Conservation (phyloP, 2,797 vertebrate genomes). For the Chaetodon trifasciatus region DNA sequence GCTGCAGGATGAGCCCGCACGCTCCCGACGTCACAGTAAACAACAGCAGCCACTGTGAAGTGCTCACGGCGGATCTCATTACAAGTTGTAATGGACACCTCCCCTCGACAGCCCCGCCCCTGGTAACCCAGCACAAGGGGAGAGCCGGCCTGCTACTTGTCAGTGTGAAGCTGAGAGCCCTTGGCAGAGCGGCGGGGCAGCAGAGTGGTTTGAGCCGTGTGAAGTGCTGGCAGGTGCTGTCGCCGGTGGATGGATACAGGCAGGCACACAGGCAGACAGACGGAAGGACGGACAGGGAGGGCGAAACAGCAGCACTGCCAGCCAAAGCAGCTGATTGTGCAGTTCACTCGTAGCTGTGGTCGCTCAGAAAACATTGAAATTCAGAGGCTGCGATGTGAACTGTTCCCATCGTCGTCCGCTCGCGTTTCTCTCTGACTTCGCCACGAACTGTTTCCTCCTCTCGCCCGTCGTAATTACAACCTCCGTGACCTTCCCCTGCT, state of each 20-base stretch:
- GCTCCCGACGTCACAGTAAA: constrained; percentile 39
- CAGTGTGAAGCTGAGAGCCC: constrained; percentile 47
- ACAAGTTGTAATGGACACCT: constrained; percentile 58
- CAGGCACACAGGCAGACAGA: too few species aligned
- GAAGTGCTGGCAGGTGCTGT: constrained; percentile 67
- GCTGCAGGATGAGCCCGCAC: constrained; percentile 37
- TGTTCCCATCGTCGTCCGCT: background rate
- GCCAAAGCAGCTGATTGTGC: constrained; percentile 15
- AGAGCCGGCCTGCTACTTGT: constrained; percentile 28
- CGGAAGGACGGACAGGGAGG: background rate
- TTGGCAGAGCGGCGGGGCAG: constrained; percentile 31
- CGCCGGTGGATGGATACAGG: constrained; percentile 28
- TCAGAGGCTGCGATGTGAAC: background rate
- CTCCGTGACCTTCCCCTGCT: constrained; percentile 28
- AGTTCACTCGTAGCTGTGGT: constrained; percentile 9
- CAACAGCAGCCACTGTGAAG: constrained; percentile 44
- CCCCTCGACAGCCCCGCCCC: constrained; percentile 47
- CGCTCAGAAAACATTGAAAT: background rate
- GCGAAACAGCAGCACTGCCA: background rate
- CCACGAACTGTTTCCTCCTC: constrained; percentile 13
- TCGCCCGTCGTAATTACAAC: constrained; percentile 32
- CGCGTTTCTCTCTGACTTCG: background rate
- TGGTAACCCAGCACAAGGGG: constrained; percentile 11
- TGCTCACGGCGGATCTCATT: constrained; percentile 59
- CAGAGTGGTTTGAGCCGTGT: constrained; percentile 53